Evolutionary conservation across 2,113 vertebrate genomes (phyloP), one percentile per base, ranked within the genome.

Genomic region (Oreocharis arfaki): DNA sequence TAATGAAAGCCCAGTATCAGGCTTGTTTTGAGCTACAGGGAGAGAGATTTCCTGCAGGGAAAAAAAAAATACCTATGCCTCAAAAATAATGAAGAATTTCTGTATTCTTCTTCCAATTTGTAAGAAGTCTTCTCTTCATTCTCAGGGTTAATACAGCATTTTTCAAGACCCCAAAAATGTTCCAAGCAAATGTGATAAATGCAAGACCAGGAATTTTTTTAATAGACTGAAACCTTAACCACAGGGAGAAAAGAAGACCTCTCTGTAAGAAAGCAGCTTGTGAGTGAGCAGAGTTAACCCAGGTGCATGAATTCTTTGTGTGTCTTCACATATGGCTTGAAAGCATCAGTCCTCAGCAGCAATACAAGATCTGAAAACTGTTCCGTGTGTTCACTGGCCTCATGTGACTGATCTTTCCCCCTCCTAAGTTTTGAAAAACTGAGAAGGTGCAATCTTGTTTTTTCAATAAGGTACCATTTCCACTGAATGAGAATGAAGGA

Each of bases 311-410:
- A 92, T 67, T 80, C n/a, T 84, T 24, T 50, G 16, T 59, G 44
- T 69, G 47, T 57, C 78, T 83, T 95, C 73, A 84, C 32, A 73
- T 86, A 89, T 46, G 69, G 76, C 87, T 95, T 95, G 88, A 83
- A 93, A 94, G 27, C 84, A 87, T 91, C 81, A 60, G 60, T 77
- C 52, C 71, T 85, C 79, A 73, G 53, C 37, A 90, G 75, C 49
- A 93, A 57, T 23, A 19, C 19, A 75, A 88, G 49, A 83, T 77
- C 59, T 84, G 68, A 89, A 90, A 96, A 84, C 18, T 74, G 9
- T 68, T 95, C 55, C 7, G 3, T 52, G 44, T 82, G 23, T 46
- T 94, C 71, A 59, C 42, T 86, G 64, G 80, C 55, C 83, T 77
- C 32, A 3, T 37, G 33, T 78, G 87, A 93, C 39, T 76, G 28